Evolutionary conservation across 1,140 invertebrate species (phyloP).

Genomic region (Brachionus rubens): DNA sequence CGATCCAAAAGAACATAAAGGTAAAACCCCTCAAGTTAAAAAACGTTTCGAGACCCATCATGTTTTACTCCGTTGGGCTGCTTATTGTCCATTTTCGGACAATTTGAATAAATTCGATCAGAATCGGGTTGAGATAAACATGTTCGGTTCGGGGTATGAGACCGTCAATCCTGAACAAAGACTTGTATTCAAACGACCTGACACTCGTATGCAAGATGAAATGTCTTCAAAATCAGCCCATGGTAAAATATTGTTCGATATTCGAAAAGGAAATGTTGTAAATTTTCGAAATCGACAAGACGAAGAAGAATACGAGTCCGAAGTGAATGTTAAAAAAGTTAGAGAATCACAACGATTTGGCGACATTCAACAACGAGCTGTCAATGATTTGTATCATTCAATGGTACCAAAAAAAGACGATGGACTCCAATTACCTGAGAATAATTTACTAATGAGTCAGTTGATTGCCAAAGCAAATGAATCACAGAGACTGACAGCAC

Average conservation of each 20-base stretch:
- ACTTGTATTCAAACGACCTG: constrained; percentile 54
- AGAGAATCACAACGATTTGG: neutral
- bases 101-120: constrained; percentile 23
- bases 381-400: constrained; percentile 26
- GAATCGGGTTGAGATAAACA: constrained; percentile 48
- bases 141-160: constrained; percentile 53
- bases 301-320: constrained; percentile 1
- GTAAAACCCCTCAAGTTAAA: constrained; percentile 6
- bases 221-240: constrained; percentile 49
- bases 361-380: constrained; percentile 17
- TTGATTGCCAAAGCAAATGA: constrained; percentile 9
- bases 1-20: neutral
- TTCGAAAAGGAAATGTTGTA: constrained; percentile 46
- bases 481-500: neutral
- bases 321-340: neutral
- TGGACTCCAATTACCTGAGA: constrained; percentile 11
- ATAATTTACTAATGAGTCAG: constrained; percentile 40
- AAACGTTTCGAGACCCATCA: constrained; percentile 45
- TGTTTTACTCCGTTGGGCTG: constrained; percentile 54
- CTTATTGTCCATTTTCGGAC: constrained; percentile 55
- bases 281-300: constrained; percentile 1
- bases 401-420: constrained; percentile 10
- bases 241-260: constrained; percentile 53
- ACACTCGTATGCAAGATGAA: constrained; percentile 54
- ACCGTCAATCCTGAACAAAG: constrained; percentile 53